A percentile compares a stretch with the other conserved stretches of the same genome.
Conservation (phyloP, 1,140 invertebrate genomes). For the Whitmania pigra region DNA sequence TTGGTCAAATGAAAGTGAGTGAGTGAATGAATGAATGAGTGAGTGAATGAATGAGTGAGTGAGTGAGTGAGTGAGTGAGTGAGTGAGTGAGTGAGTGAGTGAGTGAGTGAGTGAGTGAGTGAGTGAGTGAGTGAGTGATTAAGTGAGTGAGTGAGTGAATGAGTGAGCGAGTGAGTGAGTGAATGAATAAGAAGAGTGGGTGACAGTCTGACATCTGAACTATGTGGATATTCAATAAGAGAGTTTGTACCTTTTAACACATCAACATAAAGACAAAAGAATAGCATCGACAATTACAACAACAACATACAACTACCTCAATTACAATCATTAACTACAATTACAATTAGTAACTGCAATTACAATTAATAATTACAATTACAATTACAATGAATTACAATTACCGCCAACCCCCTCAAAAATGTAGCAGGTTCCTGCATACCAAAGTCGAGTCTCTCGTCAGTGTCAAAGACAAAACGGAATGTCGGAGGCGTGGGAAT, state of each 20-base stretch:
- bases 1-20: conserved; percentile 9
- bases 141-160: conserved; percentile 13
- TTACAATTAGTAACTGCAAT: too few relatives aligned
- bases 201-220: not conserved
- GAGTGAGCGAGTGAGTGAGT: conserved; percentile 20
- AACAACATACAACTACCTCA: not conserved
- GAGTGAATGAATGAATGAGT: conserved; percentile 16
- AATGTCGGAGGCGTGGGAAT: too few relatives aligned
- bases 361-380: too few relatives aligned
- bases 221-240: not conserved
- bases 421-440: not conserved
- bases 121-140: conserved; percentile 19
- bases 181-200: conserved; percentile 18
- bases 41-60: conserved; percentile 19
- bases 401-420: not conserved
- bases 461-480: too few relatives aligned
- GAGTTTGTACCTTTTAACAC: not conserved
- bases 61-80: conserved; percentile 15
- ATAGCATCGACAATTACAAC: not conserved
- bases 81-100: conserved; percentile 20
- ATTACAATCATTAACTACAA: not conserved
- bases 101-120: conserved; percentile 21
- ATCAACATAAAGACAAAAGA: not conserved
- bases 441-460: too few relatives aligned
- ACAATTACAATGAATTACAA: not conserved